These are phyloP conservation scores for Agapornis canus DNA, from an alignment of 2,797 vertebrate genomes.

Conservation along the genomic window DNA sequence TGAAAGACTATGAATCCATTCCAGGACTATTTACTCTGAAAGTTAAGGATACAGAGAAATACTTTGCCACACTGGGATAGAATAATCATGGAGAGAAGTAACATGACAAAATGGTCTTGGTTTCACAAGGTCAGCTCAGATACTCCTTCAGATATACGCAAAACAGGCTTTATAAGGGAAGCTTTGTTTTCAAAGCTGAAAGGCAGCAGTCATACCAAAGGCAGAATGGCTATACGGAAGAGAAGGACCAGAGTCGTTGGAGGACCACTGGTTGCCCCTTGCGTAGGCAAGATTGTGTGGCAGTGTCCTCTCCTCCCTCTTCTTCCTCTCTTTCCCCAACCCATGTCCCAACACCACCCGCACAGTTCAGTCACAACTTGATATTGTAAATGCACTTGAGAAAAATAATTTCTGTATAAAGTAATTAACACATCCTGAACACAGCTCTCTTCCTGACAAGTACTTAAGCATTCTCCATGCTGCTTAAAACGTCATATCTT, in stretches of 20 bases:
- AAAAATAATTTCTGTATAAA: neutral
- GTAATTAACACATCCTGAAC: neutral
- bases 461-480: neutral
- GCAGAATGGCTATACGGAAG: neutral
- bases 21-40: neutral
- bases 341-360: neutral
- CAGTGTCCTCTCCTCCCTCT: neutral
- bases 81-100: neutral
- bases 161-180: neutral
- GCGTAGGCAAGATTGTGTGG: neutral
- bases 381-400: neutral
- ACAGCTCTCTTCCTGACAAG: neutral
- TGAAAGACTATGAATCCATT: neutral
- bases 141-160: neutral
- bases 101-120: neutral
- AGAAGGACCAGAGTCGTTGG: neutral
- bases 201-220: neutral
- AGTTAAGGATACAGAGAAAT: neutral
- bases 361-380: neutral
- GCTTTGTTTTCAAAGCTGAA: neutral
- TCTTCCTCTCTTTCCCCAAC: neutral
- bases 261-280: neutral
- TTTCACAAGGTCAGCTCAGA: neutral
- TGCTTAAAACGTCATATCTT: neutral
- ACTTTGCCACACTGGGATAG: neutral